phyloP scores from a whole-genome alignment of 2,888 invertebrate genomes.

The Andrena trimmerana region DNA sequence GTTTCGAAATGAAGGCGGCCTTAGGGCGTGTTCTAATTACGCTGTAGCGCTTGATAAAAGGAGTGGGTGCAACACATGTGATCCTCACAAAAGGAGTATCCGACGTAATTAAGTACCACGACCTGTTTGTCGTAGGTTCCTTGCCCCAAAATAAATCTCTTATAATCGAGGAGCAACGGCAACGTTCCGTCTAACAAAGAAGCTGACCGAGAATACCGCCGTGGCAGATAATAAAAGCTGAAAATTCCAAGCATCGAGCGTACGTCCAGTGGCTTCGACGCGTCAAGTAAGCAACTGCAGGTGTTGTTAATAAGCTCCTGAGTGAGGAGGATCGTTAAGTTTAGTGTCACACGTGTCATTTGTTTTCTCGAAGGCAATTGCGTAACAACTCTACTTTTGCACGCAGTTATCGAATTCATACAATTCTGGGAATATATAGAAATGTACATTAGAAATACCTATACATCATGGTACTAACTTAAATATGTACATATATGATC shows the following conservation, averaged over 20 bases:
- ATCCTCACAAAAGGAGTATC: constrained; percentile 62
- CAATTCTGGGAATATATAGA: no score
- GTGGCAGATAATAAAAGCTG: neutral
- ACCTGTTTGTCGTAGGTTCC: constrained; percentile 40
- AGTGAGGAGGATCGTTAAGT: neutral
- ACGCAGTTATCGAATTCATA: no score
- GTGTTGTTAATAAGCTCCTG: neutral
- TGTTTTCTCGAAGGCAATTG: neutral
- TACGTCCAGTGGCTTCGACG: neutral
- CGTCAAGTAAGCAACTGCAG: neutral
- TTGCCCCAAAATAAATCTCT: constrained; percentile 53
- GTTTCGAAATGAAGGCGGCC: constrained; percentile 58
- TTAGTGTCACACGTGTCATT: neutral
- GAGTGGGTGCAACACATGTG: constrained; percentile 60
- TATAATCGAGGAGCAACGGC: constrained; percentile 37
- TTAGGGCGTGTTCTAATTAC: constrained; percentile 77
- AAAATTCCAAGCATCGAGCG: neutral
- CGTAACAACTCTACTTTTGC: neutral
- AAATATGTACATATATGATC: no score
- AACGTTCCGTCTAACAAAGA: constrained; percentile 8
- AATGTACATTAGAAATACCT: no score
- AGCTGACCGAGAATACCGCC: neutral
- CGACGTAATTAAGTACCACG: constrained; percentile 73
- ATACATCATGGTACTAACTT: no score
- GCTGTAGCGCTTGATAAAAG: constrained; percentile 63